phyloP scores from a whole-genome alignment of 2,888 invertebrate genomes.

The Lithophane leautieri region DNA sequence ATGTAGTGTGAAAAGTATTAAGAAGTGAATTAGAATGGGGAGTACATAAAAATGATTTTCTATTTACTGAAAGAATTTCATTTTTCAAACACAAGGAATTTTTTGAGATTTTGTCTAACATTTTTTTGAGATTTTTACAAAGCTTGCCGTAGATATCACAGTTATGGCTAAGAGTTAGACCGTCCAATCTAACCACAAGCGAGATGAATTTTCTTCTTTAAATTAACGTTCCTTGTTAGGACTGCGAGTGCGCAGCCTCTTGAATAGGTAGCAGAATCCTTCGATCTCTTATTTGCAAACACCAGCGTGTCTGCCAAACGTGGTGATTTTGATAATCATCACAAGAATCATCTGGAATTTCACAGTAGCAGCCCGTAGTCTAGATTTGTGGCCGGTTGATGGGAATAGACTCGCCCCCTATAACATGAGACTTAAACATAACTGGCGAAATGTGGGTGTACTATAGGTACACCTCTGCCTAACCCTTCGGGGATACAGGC shows the following conservation, averaged over 20 bases:
- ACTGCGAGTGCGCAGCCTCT: not conserved
- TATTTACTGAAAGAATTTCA: not conserved
- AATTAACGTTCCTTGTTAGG: not conserved
- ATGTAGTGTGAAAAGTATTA: conserved; percentile 27
- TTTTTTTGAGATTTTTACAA: too few relatives aligned
- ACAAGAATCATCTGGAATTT: not conserved
- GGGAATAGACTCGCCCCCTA: not conserved
- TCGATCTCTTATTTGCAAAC: not conserved
- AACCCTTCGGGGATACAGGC: not conserved
- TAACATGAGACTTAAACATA: not conserved
- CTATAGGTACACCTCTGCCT: not conserved
- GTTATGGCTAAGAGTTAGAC: not conserved
- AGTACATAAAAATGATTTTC: not conserved
- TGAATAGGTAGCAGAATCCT: not conserved
- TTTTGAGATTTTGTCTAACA: too few relatives aligned
- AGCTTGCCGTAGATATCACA: not conserved
- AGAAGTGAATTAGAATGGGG: not conserved
- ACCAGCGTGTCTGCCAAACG: not conserved
- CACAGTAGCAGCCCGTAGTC: not conserved
- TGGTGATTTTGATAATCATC: not conserved
- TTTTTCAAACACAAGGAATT: not conserved
- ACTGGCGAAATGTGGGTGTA: not conserved
- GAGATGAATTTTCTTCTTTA: not conserved
- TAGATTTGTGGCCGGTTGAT: not conserved
- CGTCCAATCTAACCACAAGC: not conserved